These are phyloP conservation scores for Geotrypetes seraphini DNA, from an alignment of 2,797 vertebrate species.

Conservation along the genomic window DNA sequence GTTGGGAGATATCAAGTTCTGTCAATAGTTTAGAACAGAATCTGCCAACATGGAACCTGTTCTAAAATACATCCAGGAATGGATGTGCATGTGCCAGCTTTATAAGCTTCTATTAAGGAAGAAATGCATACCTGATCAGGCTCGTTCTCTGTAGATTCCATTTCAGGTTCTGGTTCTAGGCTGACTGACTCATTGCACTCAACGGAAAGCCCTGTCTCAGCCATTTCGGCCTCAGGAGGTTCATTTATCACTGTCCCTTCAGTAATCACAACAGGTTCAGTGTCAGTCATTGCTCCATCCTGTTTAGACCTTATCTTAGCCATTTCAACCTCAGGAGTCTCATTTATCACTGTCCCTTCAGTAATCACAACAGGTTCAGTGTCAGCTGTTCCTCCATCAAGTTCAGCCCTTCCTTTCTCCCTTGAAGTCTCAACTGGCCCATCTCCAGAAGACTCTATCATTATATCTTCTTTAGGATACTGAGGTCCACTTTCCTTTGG, in stretches of 20 bases:
- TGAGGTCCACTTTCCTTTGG: not conserved
- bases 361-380: constrained; percentile 7
- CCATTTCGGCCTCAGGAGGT: too few species aligned
- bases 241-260: constrained; percentile 2
- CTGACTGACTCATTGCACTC: constrained; percentile 77
- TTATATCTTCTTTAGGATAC: not conserved
- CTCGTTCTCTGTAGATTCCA: constrained; percentile 30
- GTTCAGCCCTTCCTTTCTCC: not conserved
- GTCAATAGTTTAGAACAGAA: too few species aligned
- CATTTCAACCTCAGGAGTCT: constrained; percentile 3
- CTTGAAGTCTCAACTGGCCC: not conserved
- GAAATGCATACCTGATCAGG: constrained; percentile 34
- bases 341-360: not conserved
- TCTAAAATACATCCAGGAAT: too few species aligned
- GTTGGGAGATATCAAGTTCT: too few species aligned
- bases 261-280: constrained; percentile 9
- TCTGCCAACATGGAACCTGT: too few species aligned
- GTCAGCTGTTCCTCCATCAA: not conserved
- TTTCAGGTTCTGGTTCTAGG: constrained; percentile 57
- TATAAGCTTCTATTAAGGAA: too few species aligned
- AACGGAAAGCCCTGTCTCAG: too few species aligned
- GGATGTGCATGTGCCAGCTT: too few species aligned
- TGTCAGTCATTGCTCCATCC: not conserved
- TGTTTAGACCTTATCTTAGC: not conserved
- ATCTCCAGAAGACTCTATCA: constrained; percentile 2